Evolutionary conservation across 2,888 invertebrate genomes (phyloP).

Genomic region (Siphlonurus alternatus): DNA sequence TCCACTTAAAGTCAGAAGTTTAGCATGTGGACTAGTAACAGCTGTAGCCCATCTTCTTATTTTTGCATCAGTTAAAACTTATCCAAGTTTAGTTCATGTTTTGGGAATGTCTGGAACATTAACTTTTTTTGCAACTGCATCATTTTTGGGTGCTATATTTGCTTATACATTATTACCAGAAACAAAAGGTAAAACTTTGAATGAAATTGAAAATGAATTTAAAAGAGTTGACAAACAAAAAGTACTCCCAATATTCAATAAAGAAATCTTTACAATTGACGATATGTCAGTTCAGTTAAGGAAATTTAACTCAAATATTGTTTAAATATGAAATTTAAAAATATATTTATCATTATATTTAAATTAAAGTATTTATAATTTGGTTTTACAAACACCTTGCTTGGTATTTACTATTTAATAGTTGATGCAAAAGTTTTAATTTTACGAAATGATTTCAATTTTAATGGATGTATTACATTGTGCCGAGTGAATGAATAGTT

Average conservation of each 20-base stretch:
- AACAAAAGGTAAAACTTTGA: constrained; percentile 47
- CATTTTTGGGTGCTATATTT: constrained; percentile 41
- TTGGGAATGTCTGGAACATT: constrained; percentile 28
- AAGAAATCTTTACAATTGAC: neutral
- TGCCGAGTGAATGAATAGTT: too few species aligned
- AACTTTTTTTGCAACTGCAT: constrained; percentile 41
- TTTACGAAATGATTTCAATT: too few species aligned
- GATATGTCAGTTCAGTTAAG: too few species aligned
- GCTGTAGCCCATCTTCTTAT: constrained; percentile 51
- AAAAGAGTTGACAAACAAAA: neutral
- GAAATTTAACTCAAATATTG: too few species aligned
- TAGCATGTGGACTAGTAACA: constrained; percentile 50
- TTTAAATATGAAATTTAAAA: too few species aligned
- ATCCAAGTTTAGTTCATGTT: constrained; percentile 37
- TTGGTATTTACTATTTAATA: too few species aligned
- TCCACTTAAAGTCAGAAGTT: constrained; percentile 46
- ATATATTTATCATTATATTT: too few species aligned
- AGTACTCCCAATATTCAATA: neutral
- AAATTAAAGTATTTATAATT: too few species aligned
- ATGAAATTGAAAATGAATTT: constrained; percentile 47
- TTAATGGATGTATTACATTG: too few species aligned
- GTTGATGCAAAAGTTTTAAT: too few species aligned
- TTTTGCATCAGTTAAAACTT: constrained; percentile 52
- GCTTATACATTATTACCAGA: constrained; percentile 45
- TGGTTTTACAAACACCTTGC: too few species aligned